Evolutionary conservation across 2,888 invertebrate species (phyloP).

Genomic region (Oscheius myriophilus): DNA sequence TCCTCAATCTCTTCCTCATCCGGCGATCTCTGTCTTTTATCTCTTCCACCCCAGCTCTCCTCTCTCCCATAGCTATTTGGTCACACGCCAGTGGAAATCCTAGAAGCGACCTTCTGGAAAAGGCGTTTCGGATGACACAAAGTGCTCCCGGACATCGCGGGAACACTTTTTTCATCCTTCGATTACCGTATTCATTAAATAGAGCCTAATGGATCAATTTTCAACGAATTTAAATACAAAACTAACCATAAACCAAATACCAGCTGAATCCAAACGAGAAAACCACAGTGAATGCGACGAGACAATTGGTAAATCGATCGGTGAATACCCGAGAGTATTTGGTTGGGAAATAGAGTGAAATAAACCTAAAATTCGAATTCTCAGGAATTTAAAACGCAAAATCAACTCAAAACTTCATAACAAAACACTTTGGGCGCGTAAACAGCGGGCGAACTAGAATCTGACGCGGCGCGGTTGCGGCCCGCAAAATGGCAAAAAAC

Average conservation of each 20-base stretch:
- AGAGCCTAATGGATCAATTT: not conserved
- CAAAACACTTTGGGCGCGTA: too few species aligned
- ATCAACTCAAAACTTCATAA: not conserved
- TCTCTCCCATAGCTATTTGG: slow-evolving; percentile 15
- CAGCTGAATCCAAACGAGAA: slow-evolving; percentile 42
- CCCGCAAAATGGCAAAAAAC: too few species aligned
- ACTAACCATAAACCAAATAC: slow-evolving; percentile 38
- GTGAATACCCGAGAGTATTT: slow-evolving; percentile 51
- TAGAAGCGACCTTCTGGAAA: slow-evolving; percentile 14
- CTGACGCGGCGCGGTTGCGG: too few species aligned
- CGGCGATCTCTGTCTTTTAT: not conserved
- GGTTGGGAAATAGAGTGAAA: slow-evolving; percentile 56
- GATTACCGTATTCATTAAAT: not conserved
- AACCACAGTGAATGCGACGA: slow-evolving; percentile 37
- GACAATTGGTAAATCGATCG: slow-evolving; percentile 41
- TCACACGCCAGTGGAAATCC: slow-evolving; percentile 14
- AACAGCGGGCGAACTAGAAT: too few species aligned
- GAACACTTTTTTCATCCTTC: slow-evolving; percentile 3
- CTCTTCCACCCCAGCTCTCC: not conserved
- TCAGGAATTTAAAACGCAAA: not conserved
- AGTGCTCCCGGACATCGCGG: slow-evolving; percentile 10
- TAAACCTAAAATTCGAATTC: slow-evolving; percentile 41
- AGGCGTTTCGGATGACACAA: slow-evolving; percentile 29
- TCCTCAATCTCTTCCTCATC: not conserved
- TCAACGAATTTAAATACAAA: too few species aligned